Evolutionary conservation across 2,888 invertebrate genomes (phyloP), one percentile per base, ranked within the genome.

Genomic region (Synergus laeviventris): DNA sequence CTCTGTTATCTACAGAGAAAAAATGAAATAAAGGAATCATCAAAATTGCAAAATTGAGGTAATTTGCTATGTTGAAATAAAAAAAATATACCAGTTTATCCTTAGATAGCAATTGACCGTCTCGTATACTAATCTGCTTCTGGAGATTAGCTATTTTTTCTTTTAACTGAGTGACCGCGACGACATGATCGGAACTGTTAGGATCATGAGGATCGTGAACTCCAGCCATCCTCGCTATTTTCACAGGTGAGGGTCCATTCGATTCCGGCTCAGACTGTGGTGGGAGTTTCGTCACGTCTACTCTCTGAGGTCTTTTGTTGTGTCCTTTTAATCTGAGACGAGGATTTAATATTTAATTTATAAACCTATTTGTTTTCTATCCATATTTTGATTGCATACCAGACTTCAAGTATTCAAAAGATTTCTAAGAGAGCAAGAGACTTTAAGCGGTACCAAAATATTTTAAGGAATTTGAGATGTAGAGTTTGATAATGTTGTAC

Each of bases 131-230:
- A 54, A 98, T 93, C 87, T 96, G 97, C 91, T 97, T 98, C 91
- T 98, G 97, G 59, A 98, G 92, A 86, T 96, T 95, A 64, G 97
- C 97, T 86, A 98, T 97, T 88, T 97, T 96, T 90, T 98, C 98
- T 89, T 97, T 97, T 14, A 99, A 94, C 88, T 98, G 97, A 0
- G 98, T 98, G 93, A 98, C 96, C 0, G 98, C 98, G 16, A 98
- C 97, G 66, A 98, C 96, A 89, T 98, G 97, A 91, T 97, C 97
- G 0, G 97, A 96, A 87, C 96, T 96, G 89, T 96, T 96, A 0
- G 96, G 96, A 91, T 97, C 97, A 82, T 91, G 89, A 0, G 91
- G 90, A 82, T 91, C 91, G 78, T 91, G 89, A 0, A 89, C 88
- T 5, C 91, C 90, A 31, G 85, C 90, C 85, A 91, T 89, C 74